Evolutionary conservation across 2,113 vertebrate species (phyloP).

Genomic region (Strix aluco): DNA sequence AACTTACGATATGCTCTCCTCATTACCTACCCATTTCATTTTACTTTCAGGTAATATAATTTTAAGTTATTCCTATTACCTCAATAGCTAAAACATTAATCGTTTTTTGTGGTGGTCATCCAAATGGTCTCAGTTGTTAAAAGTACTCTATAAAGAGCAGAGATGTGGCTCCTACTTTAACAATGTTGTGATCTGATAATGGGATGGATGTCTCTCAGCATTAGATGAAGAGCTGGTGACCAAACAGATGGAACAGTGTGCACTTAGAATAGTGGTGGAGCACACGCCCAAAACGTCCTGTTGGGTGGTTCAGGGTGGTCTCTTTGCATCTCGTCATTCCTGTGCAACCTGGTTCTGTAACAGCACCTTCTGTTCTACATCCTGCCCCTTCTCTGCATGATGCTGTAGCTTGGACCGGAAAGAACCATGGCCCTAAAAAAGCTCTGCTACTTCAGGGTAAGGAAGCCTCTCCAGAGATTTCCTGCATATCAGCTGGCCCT

Average conservation of each 20-base stretch:
- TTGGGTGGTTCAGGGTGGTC: not conserved
- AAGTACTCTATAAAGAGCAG: not conserved
- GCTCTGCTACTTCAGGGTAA: not conserved
- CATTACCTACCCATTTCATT: not conserved
- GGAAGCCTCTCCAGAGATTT: not conserved
- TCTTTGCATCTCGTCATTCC: not conserved
- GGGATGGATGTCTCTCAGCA: fast-evolving
- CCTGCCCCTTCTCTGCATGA: not conserved
- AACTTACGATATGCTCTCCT: not conserved
- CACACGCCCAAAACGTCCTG: not conserved
- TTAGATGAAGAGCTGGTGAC: not conserved
- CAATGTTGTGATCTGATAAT: not conserved
- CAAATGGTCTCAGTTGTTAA: not conserved
- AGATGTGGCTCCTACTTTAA: not conserved
- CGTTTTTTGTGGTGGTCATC: not conserved
- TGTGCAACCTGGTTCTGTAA: not conserved
- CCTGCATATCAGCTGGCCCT: not conserved
- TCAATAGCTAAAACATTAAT: not conserved
- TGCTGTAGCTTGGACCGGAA: not conserved
- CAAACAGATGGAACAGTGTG: not conserved
- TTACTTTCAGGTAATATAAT: not conserved
- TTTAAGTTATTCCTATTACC: not conserved
- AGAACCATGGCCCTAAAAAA: not conserved
- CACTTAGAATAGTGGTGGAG: not conserved
- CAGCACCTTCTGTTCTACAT: not conserved